These are phyloP conservation scores for Limenitis arthemis DNA, from an alignment of 2,888 invertebrate species.

Conservation along the genomic window DNA sequence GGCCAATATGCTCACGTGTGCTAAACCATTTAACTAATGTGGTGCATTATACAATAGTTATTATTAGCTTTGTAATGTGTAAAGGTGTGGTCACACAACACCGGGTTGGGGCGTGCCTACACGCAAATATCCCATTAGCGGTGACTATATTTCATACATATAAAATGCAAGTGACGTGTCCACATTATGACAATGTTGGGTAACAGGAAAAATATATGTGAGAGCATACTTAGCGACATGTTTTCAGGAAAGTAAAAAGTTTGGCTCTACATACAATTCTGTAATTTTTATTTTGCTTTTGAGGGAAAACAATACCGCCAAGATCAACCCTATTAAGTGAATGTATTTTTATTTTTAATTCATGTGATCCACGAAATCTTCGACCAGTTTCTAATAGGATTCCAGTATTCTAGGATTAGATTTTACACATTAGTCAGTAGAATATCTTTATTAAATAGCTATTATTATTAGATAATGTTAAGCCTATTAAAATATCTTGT, in stretches of 20 bases:
- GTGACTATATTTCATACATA: constrained; percentile 55
- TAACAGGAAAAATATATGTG: constrained; percentile 42
- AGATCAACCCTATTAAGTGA: background rate
- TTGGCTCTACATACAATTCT: constrained; percentile 16
- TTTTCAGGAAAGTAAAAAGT: constrained; percentile 35
- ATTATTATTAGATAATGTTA: too few relatives aligned
- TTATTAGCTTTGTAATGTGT: constrained; percentile 15
- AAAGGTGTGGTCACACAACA: constrained; percentile 40
- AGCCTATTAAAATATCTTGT: too few relatives aligned
- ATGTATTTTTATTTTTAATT: background rate
- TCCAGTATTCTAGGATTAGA: too few relatives aligned
- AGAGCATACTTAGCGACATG: constrained; percentile 40
- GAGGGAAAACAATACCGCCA: background rate
- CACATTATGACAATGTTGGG: constrained; percentile 50
- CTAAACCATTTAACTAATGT: constrained; percentile 2
- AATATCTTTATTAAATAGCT: too few relatives aligned
- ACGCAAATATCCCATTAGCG: constrained; percentile 60
- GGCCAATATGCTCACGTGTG: background rate
- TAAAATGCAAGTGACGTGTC: constrained; percentile 57
- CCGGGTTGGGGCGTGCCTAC: constrained; percentile 48
- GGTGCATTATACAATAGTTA: background rate
- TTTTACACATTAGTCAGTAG: too few relatives aligned
- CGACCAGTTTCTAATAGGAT: too few relatives aligned
- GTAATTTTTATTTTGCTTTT: constrained; percentile 8
- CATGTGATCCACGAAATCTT: background rate